Percentiles rank a stretch among this genome's conserved stretches.
phyloP scores from a whole-genome alignment of 2,888 invertebrate genomes.

The Ferdinandea cuprea region DNA sequence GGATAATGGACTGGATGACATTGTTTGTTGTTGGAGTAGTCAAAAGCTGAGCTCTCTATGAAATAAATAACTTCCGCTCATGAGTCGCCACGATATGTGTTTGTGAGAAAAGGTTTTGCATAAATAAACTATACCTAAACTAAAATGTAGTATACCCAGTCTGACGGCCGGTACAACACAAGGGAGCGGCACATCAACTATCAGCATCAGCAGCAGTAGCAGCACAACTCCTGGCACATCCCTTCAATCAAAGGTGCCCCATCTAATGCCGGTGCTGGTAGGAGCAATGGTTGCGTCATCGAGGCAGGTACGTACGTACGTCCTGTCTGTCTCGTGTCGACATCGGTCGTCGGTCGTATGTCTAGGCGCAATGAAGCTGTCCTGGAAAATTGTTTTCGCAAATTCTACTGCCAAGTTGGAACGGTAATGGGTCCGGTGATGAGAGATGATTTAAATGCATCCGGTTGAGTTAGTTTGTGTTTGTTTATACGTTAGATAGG shows the following conservation, averaged over 20 bases:
- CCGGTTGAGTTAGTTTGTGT: constrained; percentile 63
- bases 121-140: constrained; percentile 57
- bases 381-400: constrained; percentile 62
- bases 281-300: constrained; percentile 3
- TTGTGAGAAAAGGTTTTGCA: constrained; percentile 55
- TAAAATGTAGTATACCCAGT: constrained; percentile 4
- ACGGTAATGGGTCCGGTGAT: constrained; percentile 66
- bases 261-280: constrained; percentile 29
- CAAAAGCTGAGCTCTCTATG: constrained; percentile 56
- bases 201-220: background rate
- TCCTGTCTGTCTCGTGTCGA: constrained; percentile 2
- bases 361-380: constrained; percentile 7
- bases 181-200: constrained; percentile 1
- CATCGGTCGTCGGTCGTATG: background rate
- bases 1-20: constrained; percentile 49
- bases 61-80: constrained; percentile 70
- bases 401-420: constrained; percentile 20
- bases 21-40: too few species aligned
- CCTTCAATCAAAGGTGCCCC: constrained; percentile 27
- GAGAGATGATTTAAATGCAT: constrained; percentile 72
- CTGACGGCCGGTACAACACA: background rate
- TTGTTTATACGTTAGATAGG: constrained; percentile 51
- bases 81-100: constrained; percentile 18
- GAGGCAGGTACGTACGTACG: too few species aligned
- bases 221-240: constrained; percentile 1